Evolutionary conservation across 53 echinoderm and acorn worm species (phyloP).

Genomic region (Temnopleurus reevesii): DNA sequence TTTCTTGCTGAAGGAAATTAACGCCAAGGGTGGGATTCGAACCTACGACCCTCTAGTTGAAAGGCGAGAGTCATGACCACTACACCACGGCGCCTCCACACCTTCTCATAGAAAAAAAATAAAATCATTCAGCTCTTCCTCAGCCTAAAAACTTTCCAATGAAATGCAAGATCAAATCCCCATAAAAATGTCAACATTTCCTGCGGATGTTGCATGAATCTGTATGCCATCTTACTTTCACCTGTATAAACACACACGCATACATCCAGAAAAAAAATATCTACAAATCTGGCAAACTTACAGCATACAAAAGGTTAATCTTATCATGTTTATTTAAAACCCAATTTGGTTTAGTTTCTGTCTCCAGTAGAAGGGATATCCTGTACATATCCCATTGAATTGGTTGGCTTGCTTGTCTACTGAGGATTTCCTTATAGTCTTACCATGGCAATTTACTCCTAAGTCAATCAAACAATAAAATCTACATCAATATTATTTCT

Average conservation of each 20-base stretch:
- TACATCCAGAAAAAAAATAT: neutral
- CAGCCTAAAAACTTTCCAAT: too few species aligned
- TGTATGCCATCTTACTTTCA: neutral
- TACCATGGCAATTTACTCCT: neutral
- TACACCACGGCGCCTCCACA: too few species aligned
- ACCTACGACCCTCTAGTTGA: too few species aligned
- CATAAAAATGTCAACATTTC: neutral
- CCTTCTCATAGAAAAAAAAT: too few species aligned
- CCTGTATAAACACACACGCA: neutral
- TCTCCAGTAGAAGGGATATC: neutral
- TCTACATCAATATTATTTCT: too few species aligned
- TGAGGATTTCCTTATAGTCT: conserved; percentile 3
- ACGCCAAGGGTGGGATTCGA: too few species aligned
- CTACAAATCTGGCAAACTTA: neutral
- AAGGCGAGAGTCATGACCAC: too few species aligned
- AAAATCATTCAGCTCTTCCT: too few species aligned
- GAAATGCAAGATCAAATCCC: neutral
- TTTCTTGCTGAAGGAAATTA: too few species aligned
- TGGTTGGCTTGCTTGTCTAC: neutral
- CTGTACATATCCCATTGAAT: conserved; percentile 15
- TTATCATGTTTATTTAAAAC: neutral
- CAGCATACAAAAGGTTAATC: neutral
- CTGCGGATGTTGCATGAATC: neutral
- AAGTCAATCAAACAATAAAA: neutral
- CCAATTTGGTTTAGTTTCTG: neutral